Conservation (phyloP, 1,140 invertebrate species). For the Drosophila subpulchrella region DNA sequence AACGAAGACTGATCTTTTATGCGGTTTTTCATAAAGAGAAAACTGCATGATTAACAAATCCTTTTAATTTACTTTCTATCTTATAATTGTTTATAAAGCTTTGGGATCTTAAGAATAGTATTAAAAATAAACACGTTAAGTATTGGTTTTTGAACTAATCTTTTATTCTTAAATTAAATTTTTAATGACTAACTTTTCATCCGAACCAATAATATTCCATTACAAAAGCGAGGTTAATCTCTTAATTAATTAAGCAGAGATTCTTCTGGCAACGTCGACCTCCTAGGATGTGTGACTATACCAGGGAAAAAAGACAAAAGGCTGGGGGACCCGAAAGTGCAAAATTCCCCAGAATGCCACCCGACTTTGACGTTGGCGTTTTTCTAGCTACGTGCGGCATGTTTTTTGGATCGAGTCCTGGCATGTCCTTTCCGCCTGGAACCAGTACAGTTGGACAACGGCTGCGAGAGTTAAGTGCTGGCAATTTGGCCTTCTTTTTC, state of each 20-base stretch:
- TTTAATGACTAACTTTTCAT: background rate
- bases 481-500: constrained; percentile 67
- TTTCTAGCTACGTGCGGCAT: constrained; percentile 43
- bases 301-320: constrained; percentile 1
- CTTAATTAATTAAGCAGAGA: constrained; percentile 17
- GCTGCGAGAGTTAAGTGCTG: constrained; percentile 63
- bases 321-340: constrained; percentile 17
- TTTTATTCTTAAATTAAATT: background rate
- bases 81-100: too few species aligned
- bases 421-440: constrained; percentile 40
- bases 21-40: background rate
- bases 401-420: constrained; percentile 34
- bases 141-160: too few species aligned
- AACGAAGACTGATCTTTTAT: background rate
- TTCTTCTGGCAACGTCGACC: background rate
- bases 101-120: too few species aligned
- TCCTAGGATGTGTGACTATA: background rate
- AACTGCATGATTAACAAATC: too few species aligned
- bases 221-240: background rate
- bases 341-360: constrained; percentile 35
- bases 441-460: constrained; percentile 70
- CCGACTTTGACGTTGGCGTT: constrained; percentile 42
- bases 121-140: too few species aligned
- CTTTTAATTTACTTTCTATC: too few species aligned
- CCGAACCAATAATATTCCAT: background rate